Evolutionary conservation across 2,113 vertebrate genomes (phyloP).

Genomic region (Hippocampus abdominalis): DNA sequence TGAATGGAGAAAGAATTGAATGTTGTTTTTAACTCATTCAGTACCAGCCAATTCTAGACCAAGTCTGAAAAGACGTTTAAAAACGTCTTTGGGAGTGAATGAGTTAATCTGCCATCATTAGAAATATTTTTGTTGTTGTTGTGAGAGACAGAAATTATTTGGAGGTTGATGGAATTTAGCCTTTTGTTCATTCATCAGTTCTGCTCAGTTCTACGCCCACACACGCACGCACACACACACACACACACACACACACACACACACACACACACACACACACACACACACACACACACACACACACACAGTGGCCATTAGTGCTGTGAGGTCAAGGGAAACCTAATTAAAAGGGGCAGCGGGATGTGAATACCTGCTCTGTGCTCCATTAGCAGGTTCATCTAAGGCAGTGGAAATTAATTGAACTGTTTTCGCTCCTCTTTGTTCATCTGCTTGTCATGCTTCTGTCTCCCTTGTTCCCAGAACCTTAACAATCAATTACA

Average conservation of each 20-base stretch:
- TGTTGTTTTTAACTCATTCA: background rate
- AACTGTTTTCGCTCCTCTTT: constrained; percentile 7
- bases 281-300: constrained; percentile 4
- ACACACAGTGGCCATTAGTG: constrained; percentile 14
- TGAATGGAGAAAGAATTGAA: background rate
- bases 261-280: background rate
- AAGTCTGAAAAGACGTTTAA: too few species aligned
- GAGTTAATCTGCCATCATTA: background rate
- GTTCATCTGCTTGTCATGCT: background rate
- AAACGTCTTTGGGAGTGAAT: too few species aligned
- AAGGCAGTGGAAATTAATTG: constrained; percentile 18
- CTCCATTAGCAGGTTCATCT: constrained; percentile 42
- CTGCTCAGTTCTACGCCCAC: background rate
- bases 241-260: constrained; percentile 1
- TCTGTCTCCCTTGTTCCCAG: background rate
- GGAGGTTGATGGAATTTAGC: background rate
- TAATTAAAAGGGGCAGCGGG: constrained; percentile 41
- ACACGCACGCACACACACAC: constrained; percentile 9
- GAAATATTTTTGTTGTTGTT: background rate
- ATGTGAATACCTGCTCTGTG: constrained; percentile 32
- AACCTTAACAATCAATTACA: background rate
- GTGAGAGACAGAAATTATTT: background rate
- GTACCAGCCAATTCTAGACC: too few species aligned
- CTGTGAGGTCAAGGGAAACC: constrained; percentile 36
- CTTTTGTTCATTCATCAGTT: background rate